Percentiles rank a stretch among this genome's conserved stretches.
Conservation (phyloP, 1,140 invertebrate genomes). For the Nilaparvata lugens region DNA sequence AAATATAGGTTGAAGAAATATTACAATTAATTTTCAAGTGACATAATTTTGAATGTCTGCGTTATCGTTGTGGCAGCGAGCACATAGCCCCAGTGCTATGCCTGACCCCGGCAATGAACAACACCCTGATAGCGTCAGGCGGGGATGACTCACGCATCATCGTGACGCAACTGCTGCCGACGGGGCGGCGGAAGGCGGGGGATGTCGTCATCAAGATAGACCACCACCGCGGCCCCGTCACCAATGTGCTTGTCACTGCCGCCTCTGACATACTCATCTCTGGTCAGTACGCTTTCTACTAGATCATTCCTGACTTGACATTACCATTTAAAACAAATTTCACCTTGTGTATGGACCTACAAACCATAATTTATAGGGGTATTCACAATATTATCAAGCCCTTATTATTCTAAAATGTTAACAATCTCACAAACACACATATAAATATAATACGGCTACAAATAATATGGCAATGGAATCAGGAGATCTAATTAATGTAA, state of each 20-base stretch:
- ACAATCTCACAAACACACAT: no score
- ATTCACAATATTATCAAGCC: no score
- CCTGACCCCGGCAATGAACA: conserved; percentile 61
- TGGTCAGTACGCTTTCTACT: no score
- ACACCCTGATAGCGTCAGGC: conserved; percentile 69
- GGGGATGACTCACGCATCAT: conserved; percentile 76
- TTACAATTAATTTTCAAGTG: background rate
- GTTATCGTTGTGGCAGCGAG: conserved; percentile 40
- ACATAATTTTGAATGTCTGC: background rate
- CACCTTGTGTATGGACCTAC: no score
- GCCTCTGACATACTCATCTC: conserved; percentile 73
- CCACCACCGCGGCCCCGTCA: conserved; percentile 72
- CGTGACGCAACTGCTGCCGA: conserved; percentile 51
- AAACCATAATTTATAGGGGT: no score
- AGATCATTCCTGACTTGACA: no score
- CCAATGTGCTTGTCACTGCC: conserved; percentile 57
- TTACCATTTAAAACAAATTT: no score
- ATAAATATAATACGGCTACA: no score
- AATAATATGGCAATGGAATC: no score
- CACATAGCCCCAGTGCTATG: conserved; percentile 69
- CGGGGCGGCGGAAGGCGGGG: conserved; percentile 40
- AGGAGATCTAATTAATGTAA: no score
- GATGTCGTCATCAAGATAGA: conserved; percentile 72
- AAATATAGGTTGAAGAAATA: background rate
- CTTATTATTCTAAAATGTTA: no score